Conservation (phyloP, 1,140 invertebrate species). For the Platyura marginata region DNA sequence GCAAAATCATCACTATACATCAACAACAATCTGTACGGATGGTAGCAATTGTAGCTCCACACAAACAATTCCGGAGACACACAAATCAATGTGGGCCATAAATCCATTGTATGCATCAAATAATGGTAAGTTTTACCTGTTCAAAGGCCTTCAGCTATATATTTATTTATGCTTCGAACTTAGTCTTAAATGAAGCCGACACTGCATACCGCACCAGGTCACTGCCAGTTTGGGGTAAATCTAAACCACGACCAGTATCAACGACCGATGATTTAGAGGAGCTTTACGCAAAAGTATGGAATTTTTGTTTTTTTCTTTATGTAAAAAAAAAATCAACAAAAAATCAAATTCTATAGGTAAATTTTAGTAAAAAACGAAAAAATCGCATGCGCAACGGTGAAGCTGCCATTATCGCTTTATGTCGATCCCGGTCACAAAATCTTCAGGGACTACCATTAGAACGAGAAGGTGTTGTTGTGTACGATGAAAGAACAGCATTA, state of each 20-base stretch:
- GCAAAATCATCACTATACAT: not conserved
- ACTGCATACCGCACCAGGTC: conserved; percentile 43
- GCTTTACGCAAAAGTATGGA: conserved; percentile 46
- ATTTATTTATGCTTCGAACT: conserved; percentile 2
- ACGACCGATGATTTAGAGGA: conserved; percentile 48
- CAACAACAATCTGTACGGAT: conserved; percentile 1
- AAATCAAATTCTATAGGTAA: conserved; percentile 30
- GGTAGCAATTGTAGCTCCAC: not conserved
- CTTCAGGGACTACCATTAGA: conserved; percentile 33
- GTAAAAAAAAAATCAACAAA: not conserved
- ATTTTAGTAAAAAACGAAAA: conserved; percentile 49
- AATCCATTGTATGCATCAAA: conserved; percentile 37
- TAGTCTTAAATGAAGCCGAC: conserved; percentile 33
- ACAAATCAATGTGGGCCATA: conserved; percentile 5
- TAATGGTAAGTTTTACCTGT: conserved; percentile 31
- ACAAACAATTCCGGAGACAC: conserved; percentile 3
- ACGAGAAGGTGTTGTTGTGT: conserved; percentile 44
- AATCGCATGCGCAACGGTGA: conserved; percentile 55
- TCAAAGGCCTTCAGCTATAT: not conserved
- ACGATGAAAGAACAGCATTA: conserved; percentile 50
- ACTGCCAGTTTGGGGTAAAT: conserved; percentile 43
- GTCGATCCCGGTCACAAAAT: conserved; percentile 48
- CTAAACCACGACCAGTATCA: conserved; percentile 38
- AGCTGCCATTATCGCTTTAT: conserved; percentile 52
- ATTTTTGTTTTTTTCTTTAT: not conserved